Conservation (phyloP, 2,113 vertebrate species). For the Phalacrocorax aristotelis region DNA sequence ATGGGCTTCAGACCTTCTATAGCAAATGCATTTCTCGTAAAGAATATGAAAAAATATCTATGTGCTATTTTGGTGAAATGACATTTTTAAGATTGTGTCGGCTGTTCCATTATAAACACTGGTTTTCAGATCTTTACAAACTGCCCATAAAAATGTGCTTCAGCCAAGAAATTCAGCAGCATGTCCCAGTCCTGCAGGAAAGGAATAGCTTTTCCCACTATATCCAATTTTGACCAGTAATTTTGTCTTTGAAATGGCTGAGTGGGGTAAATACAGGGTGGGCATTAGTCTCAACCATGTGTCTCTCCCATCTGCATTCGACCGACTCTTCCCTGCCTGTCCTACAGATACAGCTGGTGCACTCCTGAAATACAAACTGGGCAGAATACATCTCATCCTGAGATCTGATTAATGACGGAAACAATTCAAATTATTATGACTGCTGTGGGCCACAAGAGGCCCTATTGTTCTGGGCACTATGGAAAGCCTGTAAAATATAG, state of each 20-base stretch:
- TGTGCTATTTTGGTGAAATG: not conserved
- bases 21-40: not conserved
- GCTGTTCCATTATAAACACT: not conserved
- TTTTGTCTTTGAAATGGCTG: not conserved
- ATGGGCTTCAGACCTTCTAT: not conserved
- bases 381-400: not conserved
- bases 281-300: not conserved
- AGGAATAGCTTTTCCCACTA: not conserved
- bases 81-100: not conserved
- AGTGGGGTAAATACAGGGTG: not conserved
- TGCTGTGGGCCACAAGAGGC: not conserved
- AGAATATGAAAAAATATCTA: slow-evolving; percentile 3
- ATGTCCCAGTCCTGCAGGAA: not conserved
- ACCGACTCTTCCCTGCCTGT: not conserved
- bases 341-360: not conserved
- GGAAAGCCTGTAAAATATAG: not conserved
- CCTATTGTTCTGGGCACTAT: not conserved
- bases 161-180: not conserved
- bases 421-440: not conserved
- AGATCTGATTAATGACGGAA: not conserved
- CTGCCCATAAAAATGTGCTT: not conserved
- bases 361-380: not conserved
- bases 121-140: slow-evolving; percentile 19
- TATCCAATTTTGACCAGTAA: not conserved
- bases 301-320: not conserved